Evolutionary conservation across 2,797 vertebrate species (phyloP), one percentile per base, ranked within the genome.

Genomic region (Smutsia temminckii): DNA sequence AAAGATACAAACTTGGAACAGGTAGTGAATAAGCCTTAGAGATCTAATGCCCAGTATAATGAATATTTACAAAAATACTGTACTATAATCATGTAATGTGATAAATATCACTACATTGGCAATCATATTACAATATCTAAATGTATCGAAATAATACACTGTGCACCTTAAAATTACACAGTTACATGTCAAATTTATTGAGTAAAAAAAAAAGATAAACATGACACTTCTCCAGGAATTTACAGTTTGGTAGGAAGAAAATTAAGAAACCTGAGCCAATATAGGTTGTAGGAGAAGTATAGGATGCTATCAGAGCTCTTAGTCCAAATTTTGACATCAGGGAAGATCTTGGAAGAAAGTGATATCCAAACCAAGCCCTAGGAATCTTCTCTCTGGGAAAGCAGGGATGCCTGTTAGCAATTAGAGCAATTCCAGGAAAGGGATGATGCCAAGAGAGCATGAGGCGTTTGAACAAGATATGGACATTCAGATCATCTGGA

Each of bases 281-380:
- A 0, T 49, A 10, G 18, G 46, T 46, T 63, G 5, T 57, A 9
- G 14, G 40, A 4, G 23, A 71, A 6, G 0, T 25, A 42, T 4
- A 29, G 6, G 6, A 8, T 61, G 3, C 16, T 79, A 1, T 46
- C 29, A 2, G 5, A 37, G 5, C 3, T 75, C 16, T 5, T 61
- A 25, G 63, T 74, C 20, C 17, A 94, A 51, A 68, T n/a, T 86
- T 89, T 81, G 29, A 68, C 61, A 89, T 89, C 75, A 93, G 27
- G n/a, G 20, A 75, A 71, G 61, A 72, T 57, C 89, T 84, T 71
- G 78, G 37, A 34, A 91, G 37, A 14, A 57, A 84, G 20, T 53
- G 20, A 40, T 61, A 46, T 16, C 32, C 42, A 72, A 80, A 55
- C 1, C 16, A 91, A 93, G 16, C 72, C 9, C 13, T 75, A 72